These are phyloP conservation scores for Habroteleia sp. DNA, from an alignment of 2,888 invertebrate genomes.

Conservation along the genomic window DNA sequence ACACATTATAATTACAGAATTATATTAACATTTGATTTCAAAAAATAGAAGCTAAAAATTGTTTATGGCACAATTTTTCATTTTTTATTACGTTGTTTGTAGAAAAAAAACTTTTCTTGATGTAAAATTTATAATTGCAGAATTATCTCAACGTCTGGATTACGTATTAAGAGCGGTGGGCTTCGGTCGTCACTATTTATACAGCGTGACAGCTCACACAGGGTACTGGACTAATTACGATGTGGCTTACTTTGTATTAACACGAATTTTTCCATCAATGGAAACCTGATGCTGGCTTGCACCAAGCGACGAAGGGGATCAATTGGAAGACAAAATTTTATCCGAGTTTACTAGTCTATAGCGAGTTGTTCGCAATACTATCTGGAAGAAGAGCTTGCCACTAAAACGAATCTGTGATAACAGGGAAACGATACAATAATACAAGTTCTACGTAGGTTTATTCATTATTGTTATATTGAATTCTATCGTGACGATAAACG, in stretches of 20 bases:
- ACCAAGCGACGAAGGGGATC: slow-evolving; percentile 18
- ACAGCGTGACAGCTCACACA: slow-evolving; percentile 85
- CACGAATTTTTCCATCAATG: slow-evolving; percentile 81
- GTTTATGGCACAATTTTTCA: too few species aligned
- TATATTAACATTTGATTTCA: too few species aligned
- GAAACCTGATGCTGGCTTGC: slow-evolving; percentile 79
- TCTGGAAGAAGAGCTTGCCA: slow-evolving; percentile 74
- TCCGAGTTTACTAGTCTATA: slow-evolving; percentile 73
- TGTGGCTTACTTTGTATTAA: slow-evolving; percentile 84
- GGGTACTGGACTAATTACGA: slow-evolving; percentile 86
- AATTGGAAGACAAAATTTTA: slow-evolving; percentile 64
- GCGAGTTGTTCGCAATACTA: slow-evolving; percentile 70
- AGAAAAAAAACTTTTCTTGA: too few species aligned
- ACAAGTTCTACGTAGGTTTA: slow-evolving; percentile 56
- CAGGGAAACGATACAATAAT: slow-evolving; percentile 80
- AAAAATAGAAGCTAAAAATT: too few species aligned
- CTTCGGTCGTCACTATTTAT: slow-evolving; percentile 83
- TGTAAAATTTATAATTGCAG: slow-evolving; percentile 79
- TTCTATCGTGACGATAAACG: slow-evolving; percentile 39
- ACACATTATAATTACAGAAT: too few species aligned
- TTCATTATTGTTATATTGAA: slow-evolving; percentile 54
- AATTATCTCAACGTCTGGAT: slow-evolving; percentile 84
- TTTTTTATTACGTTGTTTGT: too few species aligned
- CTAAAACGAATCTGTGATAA: slow-evolving; percentile 80
- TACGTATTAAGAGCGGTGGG: slow-evolving; percentile 84